Conservation (phyloP, 2,113 vertebrate genomes). For the Otis tarda region DNA sequence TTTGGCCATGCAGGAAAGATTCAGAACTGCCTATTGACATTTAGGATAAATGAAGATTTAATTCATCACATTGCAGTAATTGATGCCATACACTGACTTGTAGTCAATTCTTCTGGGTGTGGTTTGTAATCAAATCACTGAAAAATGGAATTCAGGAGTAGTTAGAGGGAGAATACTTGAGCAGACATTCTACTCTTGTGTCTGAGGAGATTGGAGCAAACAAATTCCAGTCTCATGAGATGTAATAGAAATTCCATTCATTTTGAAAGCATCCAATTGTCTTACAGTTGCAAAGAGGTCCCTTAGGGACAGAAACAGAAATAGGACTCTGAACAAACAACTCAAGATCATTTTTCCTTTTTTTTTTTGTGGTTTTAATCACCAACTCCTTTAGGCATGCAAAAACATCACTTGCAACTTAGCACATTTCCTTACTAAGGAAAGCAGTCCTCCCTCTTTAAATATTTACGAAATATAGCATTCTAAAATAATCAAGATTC, state of each 20-base stretch:
- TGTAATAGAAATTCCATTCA: background rate
- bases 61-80: conserved; percentile 13
- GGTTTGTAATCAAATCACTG: background rate
- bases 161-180: background rate
- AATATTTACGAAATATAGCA: background rate
- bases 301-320: background rate
- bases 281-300: background rate
- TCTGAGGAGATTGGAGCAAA: background rate
- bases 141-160: conserved; percentile 14
- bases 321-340: background rate
- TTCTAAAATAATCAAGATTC: background rate
- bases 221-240: conserved; percentile 9
- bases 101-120: conserved; percentile 30
- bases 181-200: background rate
- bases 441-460: background rate
- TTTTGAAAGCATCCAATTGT: conserved; percentile 22
- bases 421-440: background rate
- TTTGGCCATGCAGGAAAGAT: background rate
- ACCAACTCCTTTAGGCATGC: background rate
- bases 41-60: conserved; percentile 30
- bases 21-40: background rate
- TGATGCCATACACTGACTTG: background rate
- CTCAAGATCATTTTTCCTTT: background rate
- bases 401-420: background rate
- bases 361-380: background rate